Conservation (phyloP, 2,113 vertebrate genomes). For the Peromyscus maniculatus region DNA sequence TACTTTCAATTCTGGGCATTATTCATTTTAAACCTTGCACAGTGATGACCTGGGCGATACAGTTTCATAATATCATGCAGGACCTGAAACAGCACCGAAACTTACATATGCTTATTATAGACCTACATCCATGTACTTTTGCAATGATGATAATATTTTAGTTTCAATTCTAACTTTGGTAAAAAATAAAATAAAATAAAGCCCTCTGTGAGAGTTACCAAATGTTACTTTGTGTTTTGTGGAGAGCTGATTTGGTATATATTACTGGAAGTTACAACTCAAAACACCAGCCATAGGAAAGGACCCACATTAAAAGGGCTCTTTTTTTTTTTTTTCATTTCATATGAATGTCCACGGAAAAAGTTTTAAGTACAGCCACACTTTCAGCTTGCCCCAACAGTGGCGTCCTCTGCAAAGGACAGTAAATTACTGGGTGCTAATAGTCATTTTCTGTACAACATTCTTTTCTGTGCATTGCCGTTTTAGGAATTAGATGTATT, state of each 20-base stretch:
- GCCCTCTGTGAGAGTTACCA: neutral
- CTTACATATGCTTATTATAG: neutral
- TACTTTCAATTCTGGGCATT: neutral
- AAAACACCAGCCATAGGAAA: neutral
- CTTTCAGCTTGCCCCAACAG: neutral
- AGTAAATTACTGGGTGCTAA: neutral
- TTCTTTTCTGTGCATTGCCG: neutral
- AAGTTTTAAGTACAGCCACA: neutral
- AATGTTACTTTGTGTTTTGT: neutral
- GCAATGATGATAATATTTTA: neutral
- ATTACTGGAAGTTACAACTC: neutral
- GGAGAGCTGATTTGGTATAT: neutral
- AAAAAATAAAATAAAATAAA: neutral
- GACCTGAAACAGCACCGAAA: neutral
- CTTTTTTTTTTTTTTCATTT: neutral
- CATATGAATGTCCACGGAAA: neutral
- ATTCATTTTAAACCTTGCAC: neutral
- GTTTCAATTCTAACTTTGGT: neutral
- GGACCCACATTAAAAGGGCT: neutral
- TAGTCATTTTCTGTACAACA: neutral
- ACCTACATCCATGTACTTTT: neutral
- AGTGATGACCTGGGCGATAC: accelerated
- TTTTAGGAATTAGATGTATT: neutral
- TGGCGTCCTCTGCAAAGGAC: neutral
- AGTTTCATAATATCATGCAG: accelerated